Percentiles rank a stretch among this genome's conserved stretches.
Conservation (phyloP, 2,888 invertebrate species). For the Pterostichus madidus region DNA sequence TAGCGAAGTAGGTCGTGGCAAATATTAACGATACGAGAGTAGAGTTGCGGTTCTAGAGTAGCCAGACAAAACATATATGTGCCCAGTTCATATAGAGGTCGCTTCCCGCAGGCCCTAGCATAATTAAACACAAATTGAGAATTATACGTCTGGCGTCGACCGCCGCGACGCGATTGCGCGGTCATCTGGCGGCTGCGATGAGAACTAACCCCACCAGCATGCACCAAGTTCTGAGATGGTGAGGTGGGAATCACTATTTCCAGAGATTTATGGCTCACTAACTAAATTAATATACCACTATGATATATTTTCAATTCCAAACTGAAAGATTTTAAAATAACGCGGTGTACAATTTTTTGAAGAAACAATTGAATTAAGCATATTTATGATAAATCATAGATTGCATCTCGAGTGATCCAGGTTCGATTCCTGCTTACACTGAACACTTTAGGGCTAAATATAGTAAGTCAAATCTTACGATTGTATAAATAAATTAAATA, state of each 20-base stretch:
- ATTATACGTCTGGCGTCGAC: constrained; percentile 61
- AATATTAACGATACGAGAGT: constrained; percentile 30
- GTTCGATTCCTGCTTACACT: no score
- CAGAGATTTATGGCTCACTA: constrained; percentile 17
- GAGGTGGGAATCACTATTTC: constrained; percentile 2
- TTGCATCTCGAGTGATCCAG: no score
- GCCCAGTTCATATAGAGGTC: constrained; percentile 54
- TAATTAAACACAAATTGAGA: constrained; percentile 66
- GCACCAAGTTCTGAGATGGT: constrained; percentile 1
- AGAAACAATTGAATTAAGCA: no score
- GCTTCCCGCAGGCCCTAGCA: constrained; percentile 55
- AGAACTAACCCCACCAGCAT: constrained; percentile 11
- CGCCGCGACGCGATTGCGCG: constrained; percentile 29
- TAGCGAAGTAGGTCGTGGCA: constrained; percentile 51
- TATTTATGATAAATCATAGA: no score
- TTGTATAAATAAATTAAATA: no score
- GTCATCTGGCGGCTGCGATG: constrained; percentile 35
- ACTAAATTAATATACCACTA: constrained; percentile 23
- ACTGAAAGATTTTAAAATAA: background rate
- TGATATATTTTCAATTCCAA: constrained; percentile 33
- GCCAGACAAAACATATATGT: constrained; percentile 39
- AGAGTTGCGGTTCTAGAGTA: background rate
- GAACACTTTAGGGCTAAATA: no score
- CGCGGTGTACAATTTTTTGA: background rate
- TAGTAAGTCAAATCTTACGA: no score